Base-by-base conservation (phyloP, 2,113 vertebrate genomes). In the Pseudorasbora parva region DNA sequence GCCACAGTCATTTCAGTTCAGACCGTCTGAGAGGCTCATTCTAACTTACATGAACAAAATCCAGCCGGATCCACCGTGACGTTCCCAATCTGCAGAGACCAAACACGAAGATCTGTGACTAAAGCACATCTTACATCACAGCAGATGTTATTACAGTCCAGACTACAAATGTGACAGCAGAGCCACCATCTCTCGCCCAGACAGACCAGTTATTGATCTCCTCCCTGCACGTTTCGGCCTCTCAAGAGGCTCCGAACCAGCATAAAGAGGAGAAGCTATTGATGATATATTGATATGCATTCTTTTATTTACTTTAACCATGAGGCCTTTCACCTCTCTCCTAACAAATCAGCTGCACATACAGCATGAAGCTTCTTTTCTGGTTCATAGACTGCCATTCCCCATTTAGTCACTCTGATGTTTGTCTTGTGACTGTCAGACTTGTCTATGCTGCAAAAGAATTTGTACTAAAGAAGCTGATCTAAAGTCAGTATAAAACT, bases 241-340 rank as follows among this genome's bases (percentile, higher is more conserved):
- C 74, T 33, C 47, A 49, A 86, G 85, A 71, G 81, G 19, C 21
- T 83, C 66, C 10, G 25, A 64, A 77, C 37, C 75, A 21, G 84
- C 43, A 56, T 72, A 23, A 79, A 60, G 64, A 83, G 54, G 54
- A 27, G 51, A 2, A 33, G 33, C 33, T 86, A 86, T 80, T 72
- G 81, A 86, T 86, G 71, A 79, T 60, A 12, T 62, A 83, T 74
- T 78, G 81, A 83, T 78, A 43, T 73, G 25, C 41, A 79, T 79
- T 78, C n/a, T 86, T 83, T 82, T 62, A 69, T 83, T 49, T 51
- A 82, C 66, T 77, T 82, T 57, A 19, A 11, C 19, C 33, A 47
- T 72, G 59, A 71, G 75, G 23, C 17, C 83, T 71, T 47, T 69
- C 41, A 84, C 83, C 76, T 72, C 78, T 79, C 12, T 72, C 45